Conservation (phyloP, 2,888 invertebrate species). For the Branchipolynoe longqiensis region DNA sequence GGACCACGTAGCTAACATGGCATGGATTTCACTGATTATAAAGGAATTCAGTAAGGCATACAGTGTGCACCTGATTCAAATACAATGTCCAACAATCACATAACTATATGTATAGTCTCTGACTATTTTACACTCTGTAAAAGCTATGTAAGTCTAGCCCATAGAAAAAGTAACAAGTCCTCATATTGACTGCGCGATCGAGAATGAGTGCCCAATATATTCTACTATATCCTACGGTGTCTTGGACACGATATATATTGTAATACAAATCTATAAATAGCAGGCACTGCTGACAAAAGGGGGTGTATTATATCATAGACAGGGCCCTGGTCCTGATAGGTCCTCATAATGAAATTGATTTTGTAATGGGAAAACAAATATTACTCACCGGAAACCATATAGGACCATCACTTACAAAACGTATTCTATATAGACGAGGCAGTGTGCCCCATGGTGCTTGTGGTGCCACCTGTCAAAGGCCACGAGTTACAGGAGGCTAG, state of each 20-base stretch:
- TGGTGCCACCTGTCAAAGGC: too few species aligned
- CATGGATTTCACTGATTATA: neutral
- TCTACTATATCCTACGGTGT: neutral
- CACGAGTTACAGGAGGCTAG: too few species aligned
- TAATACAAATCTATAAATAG: constrained; percentile 25
- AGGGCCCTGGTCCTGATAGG: too few species aligned
- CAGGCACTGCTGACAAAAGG: constrained; percentile 26
- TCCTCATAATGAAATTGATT: too few species aligned
- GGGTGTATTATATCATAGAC: too few species aligned
- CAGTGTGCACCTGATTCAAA: neutral
- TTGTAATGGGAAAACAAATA: too few species aligned
- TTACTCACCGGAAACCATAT: too few species aligned
- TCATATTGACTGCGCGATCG: neutral
- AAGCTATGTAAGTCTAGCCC: neutral
- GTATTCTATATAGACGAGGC: too few species aligned
- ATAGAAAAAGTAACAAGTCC: neutral
- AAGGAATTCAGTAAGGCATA: neutral
- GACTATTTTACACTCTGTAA: constrained; percentile 32
- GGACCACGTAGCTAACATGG: too few species aligned
- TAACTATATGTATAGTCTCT: neutral
- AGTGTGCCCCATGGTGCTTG: too few species aligned
- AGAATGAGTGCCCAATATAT: neutral
- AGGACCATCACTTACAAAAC: too few species aligned
- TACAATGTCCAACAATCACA: neutral
- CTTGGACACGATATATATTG: neutral